These are phyloP conservation scores for Sander vitreus DNA, from an alignment of 2,113 vertebrate genomes.

Conservation along the genomic window DNA sequence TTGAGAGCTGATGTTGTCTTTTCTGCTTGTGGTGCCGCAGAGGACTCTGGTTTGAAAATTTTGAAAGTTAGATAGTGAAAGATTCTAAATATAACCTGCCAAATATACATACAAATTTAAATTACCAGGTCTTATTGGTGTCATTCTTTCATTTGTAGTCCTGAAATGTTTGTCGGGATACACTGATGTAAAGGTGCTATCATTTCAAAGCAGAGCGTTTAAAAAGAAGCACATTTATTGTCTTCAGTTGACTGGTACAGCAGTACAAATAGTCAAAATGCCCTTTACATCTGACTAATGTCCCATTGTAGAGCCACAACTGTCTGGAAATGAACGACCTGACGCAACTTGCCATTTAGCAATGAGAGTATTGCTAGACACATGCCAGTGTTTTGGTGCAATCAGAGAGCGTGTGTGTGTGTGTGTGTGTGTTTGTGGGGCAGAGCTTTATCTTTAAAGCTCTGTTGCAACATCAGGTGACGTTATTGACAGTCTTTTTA, in stretches of 20 bases:
- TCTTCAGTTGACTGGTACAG: neutral
- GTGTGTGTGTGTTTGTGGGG: neutral
- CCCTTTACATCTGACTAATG: neutral
- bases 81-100: neutral
- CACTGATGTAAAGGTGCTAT: neutral
- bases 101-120: neutral
- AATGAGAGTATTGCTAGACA: neutral
- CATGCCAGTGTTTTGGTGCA: neutral
- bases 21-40: conserved; percentile 45
- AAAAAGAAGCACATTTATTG: neutral
- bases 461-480: neutral
- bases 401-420: neutral
- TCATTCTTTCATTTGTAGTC: neutral
- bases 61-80: neutral
- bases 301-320: neutral
- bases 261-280: neutral
- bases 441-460: neutral
- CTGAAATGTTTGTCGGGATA: neutral
- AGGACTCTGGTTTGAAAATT: conserved; percentile 52
- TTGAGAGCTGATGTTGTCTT: conserved; percentile 61
- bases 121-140: neutral
- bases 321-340: neutral
- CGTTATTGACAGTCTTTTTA: neutral
- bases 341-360: conserved; percentile 11
- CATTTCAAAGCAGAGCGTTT: neutral